Evolutionary conservation across 92 coral and sea anemone genomes (phyloP), one percentile per base, ranked within the genome.

Genomic region (Pocillopora grandis): DNA sequence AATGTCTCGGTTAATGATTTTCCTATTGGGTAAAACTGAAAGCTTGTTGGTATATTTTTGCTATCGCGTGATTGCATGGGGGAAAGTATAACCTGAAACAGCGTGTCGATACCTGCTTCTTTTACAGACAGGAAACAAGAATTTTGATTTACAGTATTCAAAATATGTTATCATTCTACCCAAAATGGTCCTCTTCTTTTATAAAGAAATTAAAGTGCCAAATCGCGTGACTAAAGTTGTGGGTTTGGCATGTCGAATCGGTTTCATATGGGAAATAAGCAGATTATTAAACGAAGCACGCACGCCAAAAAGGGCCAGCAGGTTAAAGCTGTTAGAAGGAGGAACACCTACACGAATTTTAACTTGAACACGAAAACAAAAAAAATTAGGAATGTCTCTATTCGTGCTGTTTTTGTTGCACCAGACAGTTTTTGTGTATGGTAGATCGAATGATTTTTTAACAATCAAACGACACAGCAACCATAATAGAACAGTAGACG

Each of bases 251-350:
- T 3, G 52, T 42, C 52, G 52, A 3, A 7, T 70, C n/a, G 19
- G 16, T 70, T 55, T 35, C 16, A 35, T 1, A 0, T 7, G 16
- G 55, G 61, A 61, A 59, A 19, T 35, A 19, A 35, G 80, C 0
- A 33, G 80, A 7, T 76, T 76, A 59, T 61, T 31, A 61, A 59
- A 59, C 80, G 12, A 60, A 58, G 19, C 68, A 76, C 69, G 69
- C 68, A 76, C 68, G 68, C 35, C 5, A 9, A 10, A 31, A 16
- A 31, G 3, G 23, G 52, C 52, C 0, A 4, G 17, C 75, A 70
- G 48, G 75, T 37, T 23, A 70, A 5, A 70, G 57, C 55, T 16
- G 12, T 21, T 11, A 10, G 33, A 1, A 23, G 31, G 14, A 66
- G 31, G 12, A 19, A 70, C 52, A 36, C 52, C 15, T 2, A 31